Evolutionary conservation across 2,888 invertebrate genomes (phyloP), one percentile per base, ranked within the genome.

Genomic region (Lasioglossum marginatum): DNA sequence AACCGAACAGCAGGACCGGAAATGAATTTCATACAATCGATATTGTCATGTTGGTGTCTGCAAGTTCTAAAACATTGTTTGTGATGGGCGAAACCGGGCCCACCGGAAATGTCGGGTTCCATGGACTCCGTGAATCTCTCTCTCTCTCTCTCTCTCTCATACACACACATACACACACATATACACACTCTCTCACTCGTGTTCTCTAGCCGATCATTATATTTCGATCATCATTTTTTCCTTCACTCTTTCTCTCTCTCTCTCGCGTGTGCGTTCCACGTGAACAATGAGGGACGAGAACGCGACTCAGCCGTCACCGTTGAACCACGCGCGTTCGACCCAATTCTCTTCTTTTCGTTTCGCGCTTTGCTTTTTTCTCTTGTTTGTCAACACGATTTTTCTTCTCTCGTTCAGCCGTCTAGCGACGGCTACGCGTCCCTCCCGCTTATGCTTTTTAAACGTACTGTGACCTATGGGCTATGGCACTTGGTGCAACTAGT

Each of bases 401-500:
- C 68, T 72, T 45, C 37, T 37, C 40, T 40, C 48, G 31, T 76
- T 82, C 34, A 31, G 68, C 10, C 68, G 68, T 75, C 31, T 74
- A 31, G 63, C 81, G 79, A 79, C 73, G 80, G 37, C 78, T 83
- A 83, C 78, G 77, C 78, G 82, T 79, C 82, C 70, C 70, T 83
- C 83, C 83, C 81, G 57, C 66, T 37, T 76, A 63, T 79, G 43
- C 37, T 81, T 57, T 45, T 79, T 83, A 91, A 88, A 88, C 83
- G 83, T 90, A 89, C 78, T 82, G 88, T 91, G 90, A 88, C 91
- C 90, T 93, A 93, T 82, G 91, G 89, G 91, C 92, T 92, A 92
- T 93, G 93, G 92, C 92, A 92, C 92, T 92, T 93, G 92, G 93
- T 92, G 93, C 93, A 92, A 91, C 91, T 91, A 92, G 84, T 91